Evolutionary conservation across 2,888 invertebrate genomes (phyloP), one percentile per base, ranked within the genome.

Genomic region (Ecliptopera silaceata): DNA sequence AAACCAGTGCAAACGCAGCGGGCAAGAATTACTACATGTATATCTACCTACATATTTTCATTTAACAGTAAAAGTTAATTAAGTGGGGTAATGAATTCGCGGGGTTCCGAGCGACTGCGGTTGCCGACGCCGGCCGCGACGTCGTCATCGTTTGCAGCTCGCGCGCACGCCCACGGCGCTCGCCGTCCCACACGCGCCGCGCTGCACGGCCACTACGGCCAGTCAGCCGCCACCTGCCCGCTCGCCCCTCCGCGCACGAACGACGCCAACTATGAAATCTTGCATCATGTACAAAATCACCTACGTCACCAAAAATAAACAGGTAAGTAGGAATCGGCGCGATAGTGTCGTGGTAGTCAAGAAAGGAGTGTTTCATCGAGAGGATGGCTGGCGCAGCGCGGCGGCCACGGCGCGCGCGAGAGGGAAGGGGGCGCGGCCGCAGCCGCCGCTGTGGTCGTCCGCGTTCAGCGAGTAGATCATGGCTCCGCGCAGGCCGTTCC

Each of bases 401-500:
- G 22, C 54, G 44, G 59, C 56, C 46, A 60, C 63, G 13, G 56
- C 8, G 39, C 32, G 47, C 38, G 38, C 22, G 34, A 84, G 69
- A n/a, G 75, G 69, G 52, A 78, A 75, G 56, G 70, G 79, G 36
- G 84, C 67, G 18, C 8, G 15, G 13, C 15, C 55, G 44, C 96
- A 96, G 13, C 80, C 76, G 3, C 93, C 93, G 49, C 85, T 88
- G 77, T 93, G 94, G 80, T 97, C 97, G 77, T 97, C 97, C 1
- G 93, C 92, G 75, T 97, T 97, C 18, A 97, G 86, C 8, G 96
- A 95, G 83, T 95, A 96, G 56, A 97, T 89, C 97, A 97, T 97
- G 4, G 95, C 95, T 29, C 97, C 97, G 44, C 95, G 95, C 67
- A 96, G 93, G 31, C 92, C 88, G 45, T 93, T 89, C 5, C 91